Percentiles rank a stretch among this genome's conserved stretches.
Conservation (phyloP, 2,113 vertebrate genomes). For the Thalassarche chlororhynchos region DNA sequence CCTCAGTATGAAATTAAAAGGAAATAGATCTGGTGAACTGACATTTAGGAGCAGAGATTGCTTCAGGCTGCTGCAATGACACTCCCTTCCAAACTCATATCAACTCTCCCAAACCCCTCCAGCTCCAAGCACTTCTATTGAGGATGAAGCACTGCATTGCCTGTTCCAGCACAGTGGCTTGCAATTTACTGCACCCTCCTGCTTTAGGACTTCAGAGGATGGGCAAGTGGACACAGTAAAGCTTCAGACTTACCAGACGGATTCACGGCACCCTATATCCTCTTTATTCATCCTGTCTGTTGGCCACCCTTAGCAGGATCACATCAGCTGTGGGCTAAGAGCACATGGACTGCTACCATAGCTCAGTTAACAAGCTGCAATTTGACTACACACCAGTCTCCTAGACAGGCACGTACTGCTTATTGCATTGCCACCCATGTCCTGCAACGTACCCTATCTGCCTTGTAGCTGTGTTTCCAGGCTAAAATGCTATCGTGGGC, state of each 20-base stretch:
- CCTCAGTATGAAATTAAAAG: not conserved
- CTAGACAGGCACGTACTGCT: not conserved
- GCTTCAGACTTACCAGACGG: not conserved
- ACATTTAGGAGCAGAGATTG: not conserved
- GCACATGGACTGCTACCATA: not conserved
- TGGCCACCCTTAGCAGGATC: not conserved
- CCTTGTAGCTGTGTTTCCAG: not conserved
- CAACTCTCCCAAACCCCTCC: not conserved
- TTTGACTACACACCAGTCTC: not conserved
- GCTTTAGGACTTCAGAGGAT: not conserved
- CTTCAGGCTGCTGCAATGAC: not conserved
- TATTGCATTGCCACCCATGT: not conserved
- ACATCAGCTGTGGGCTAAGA: not conserved
- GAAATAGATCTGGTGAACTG: not conserved
- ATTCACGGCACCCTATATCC: not conserved
- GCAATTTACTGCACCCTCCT: not conserved
- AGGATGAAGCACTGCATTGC: not conserved
- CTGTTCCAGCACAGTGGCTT: not conserved
- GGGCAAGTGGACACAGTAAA: not conserved
- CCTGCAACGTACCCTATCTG: not conserved
- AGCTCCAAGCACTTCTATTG: not conserved
- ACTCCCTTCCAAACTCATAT: not conserved
- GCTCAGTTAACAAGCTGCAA: not conserved
- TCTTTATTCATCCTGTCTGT: not conserved
- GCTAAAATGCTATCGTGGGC: fast-evolving